Evolutionary conservation across 2,888 invertebrate species (phyloP).

Genomic region (Encarsia formosa): DNA sequence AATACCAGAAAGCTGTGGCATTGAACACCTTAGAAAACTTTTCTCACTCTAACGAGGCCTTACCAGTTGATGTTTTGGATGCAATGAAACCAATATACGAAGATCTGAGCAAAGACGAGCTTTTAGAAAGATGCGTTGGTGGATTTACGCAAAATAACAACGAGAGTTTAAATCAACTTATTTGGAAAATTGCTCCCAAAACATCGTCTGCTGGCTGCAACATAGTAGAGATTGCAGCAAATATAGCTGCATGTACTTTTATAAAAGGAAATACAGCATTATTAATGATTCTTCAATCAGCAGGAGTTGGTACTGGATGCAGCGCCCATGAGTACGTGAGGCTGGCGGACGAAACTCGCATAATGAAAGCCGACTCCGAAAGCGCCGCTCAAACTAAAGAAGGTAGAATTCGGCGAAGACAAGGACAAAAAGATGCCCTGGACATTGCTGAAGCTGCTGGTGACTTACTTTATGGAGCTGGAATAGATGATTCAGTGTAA

Average conservation of each 20-base stretch:
- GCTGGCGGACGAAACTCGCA: slow-evolving; percentile 13
- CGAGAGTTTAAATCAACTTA: slow-evolving; percentile 25
- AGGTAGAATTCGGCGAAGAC: slow-evolving; percentile 22
- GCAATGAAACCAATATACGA: slow-evolving; percentile 35
- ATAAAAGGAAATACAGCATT: too few species aligned
- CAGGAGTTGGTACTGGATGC: slow-evolving; percentile 13
- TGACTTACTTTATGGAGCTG: slow-evolving; percentile 11
- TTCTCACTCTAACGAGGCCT: slow-evolving; percentile 17
- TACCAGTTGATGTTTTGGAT: slow-evolving; percentile 25
- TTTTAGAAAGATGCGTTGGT: slow-evolving; percentile 35
- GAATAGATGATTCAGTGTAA: slow-evolving; percentile 2
- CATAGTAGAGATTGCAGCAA: slow-evolving; percentile 26
- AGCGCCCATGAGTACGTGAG: slow-evolving; percentile 17
- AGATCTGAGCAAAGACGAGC: slow-evolving; percentile 36
- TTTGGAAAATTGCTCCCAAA: slow-evolving; percentile 28
- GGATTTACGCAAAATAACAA: slow-evolving; percentile 27
- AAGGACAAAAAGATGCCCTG: slow-evolving; percentile 30
- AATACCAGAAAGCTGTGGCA: slow-evolving; percentile 21
- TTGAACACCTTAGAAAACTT: slow-evolving; percentile 3
- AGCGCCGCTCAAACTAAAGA: slow-evolving; percentile 13
- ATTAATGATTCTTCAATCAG: slow-evolving; percentile 20
- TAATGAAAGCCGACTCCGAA: slow-evolving; percentile 18
- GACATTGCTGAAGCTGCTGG: slow-evolving; percentile 28
- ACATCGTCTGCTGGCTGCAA: slow-evolving; percentile 13
- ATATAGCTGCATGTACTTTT: too few species aligned